phyloP scores from a whole-genome alignment of 2,113 vertebrate genomes.

The Tetrax tetrax region DNA sequence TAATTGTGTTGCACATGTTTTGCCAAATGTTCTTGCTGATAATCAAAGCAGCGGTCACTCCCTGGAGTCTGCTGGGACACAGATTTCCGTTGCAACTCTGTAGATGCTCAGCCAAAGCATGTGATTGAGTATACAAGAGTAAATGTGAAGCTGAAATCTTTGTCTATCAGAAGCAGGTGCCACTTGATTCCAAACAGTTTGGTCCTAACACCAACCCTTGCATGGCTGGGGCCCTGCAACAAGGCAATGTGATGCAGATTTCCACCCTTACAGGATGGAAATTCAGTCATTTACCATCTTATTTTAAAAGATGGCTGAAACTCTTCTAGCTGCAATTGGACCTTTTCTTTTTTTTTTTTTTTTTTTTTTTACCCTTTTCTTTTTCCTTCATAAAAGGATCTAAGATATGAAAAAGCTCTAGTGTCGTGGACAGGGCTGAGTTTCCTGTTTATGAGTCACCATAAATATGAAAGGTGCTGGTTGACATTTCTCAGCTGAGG shows the following conservation, averaged over 20 bases:
- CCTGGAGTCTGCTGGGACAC: not conserved
- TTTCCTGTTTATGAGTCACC: conserved; percentile 88
- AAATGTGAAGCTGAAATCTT: not conserved
- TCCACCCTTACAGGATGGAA: not conserved
- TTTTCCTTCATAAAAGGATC: conserved; percentile 72
- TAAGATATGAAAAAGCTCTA: conserved; percentile 79
- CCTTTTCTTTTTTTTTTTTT: not conserved
- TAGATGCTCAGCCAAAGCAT: not conserved
- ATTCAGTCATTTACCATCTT: not conserved
- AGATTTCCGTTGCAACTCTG: not conserved
- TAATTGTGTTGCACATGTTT: conserved; percentile 27
- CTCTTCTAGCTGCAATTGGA: not conserved
- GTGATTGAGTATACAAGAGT: not conserved
- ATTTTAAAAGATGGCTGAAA: not conserved
- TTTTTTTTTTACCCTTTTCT: not conserved
- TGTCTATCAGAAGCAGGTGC: not conserved
- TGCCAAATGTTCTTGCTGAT: conserved; percentile 42
- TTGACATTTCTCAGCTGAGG: conserved; percentile 87
- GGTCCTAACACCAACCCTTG: not conserved
- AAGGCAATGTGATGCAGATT: accelerated
- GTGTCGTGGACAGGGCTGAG: conserved; percentile 74
- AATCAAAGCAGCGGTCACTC: not conserved
- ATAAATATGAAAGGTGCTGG: conserved; percentile 86
- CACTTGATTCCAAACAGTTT: not conserved
- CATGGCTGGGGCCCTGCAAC: not conserved